A percentile compares a stretch with the other conserved stretches of the same genome.
Conservation (phyloP, 2,888 invertebrate genomes). For the Julus scanicus region DNA sequence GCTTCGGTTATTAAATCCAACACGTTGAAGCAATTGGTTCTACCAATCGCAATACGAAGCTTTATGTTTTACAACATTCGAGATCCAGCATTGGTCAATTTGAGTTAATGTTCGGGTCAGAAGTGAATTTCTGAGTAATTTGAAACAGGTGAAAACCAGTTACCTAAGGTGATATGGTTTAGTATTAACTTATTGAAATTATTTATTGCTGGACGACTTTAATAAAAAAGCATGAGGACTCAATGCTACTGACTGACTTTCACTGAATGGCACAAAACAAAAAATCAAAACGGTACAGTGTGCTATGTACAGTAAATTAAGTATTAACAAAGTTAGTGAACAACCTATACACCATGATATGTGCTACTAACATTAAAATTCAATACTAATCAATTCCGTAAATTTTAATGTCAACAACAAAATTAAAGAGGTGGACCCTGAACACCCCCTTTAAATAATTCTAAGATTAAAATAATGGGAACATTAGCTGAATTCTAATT, state of each 20-base stretch:
- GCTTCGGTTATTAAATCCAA: background rate
- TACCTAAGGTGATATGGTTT: background rate
- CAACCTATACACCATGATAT: no score
- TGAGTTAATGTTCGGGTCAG: no score
- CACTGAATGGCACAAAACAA: no score
- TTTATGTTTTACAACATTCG: no score
- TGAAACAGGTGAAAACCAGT: background rate
- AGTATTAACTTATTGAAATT: background rate
- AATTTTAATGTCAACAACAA: background rate
- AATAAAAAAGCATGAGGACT: background rate
- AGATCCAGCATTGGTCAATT: no score
- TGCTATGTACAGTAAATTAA: no score
- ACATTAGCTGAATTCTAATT: background rate
- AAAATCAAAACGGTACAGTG: no score
- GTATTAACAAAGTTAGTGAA: no score
- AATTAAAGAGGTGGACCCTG: conserved; percentile 1
- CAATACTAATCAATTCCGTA: no score
- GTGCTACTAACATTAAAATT: background rate
- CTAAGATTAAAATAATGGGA: background rate
- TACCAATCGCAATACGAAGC: background rate
- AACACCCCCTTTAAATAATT: background rate
- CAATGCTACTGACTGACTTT: no score
- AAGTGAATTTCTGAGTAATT: background rate
- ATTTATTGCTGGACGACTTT: background rate
- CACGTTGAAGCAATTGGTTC: background rate